These are phyloP conservation scores for Junonia oenone DNA, from an alignment of 2,888 invertebrate genomes.

Conservation along the genomic window DNA sequence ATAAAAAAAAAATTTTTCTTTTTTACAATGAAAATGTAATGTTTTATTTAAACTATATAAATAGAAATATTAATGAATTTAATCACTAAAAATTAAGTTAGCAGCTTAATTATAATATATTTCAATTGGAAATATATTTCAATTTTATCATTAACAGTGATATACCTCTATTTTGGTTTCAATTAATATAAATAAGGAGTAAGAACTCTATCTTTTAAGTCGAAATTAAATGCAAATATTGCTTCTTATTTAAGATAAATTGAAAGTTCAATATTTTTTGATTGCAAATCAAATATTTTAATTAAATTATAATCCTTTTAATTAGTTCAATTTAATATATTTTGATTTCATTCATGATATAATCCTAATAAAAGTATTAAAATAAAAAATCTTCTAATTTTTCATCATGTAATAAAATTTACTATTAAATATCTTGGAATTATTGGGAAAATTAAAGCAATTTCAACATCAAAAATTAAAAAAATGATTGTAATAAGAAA, in stretches of 20 bases:
- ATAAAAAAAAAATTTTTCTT: no score
- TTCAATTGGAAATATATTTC: constrained; percentile 55
- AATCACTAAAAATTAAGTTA: constrained; percentile 81
- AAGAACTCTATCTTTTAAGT: constrained; percentile 62
- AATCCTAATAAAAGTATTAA: constrained; percentile 71
- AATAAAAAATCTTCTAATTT: constrained; percentile 59
- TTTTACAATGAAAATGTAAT: background rate
- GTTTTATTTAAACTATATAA: background rate
- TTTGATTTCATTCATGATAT: constrained; percentile 65
- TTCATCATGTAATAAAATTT: constrained; percentile 44
- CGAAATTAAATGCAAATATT: constrained; percentile 72
- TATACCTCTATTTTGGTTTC: constrained; percentile 82
- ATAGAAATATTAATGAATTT: constrained; percentile 27
- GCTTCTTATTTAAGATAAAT: constrained; percentile 80
- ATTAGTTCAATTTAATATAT: constrained; percentile 59
- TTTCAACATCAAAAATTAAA: constrained; percentile 87
- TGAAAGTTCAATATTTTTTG: constrained; percentile 55
- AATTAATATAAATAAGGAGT: constrained; percentile 79
- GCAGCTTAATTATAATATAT: constrained; percentile 80
- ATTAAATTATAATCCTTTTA: background rate
- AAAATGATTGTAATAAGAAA: constrained; percentile 83
- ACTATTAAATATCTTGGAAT: constrained; percentile 56
- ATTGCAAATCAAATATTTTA: constrained; percentile 63
- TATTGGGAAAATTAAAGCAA: constrained; percentile 81
- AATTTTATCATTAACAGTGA: constrained; percentile 82